These are phyloP conservation scores for Propithecus deckenii DNA, from an alignment of 2,797 vertebrate genomes.

Conservation along the genomic window DNA sequence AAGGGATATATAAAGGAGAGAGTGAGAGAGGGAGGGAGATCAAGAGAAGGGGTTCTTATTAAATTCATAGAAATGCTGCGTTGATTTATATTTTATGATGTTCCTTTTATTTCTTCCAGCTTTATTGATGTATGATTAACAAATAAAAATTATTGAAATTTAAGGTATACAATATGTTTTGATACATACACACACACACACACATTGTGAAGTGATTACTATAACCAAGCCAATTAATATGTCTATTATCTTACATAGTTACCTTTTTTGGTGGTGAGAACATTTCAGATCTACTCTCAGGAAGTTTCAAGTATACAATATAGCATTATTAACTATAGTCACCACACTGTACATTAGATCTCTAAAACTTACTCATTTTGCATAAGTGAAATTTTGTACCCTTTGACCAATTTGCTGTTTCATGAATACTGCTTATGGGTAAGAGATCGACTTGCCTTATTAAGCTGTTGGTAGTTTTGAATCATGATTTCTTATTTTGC, in stretches of 20 bases:
- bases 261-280: neutral
- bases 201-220: neutral
- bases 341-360: neutral
- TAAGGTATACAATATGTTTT: neutral
- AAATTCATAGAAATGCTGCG: neutral
- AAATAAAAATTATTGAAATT: neutral
- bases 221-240: neutral
- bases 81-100: neutral
- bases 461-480: neutral
- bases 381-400: neutral
- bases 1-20: neutral
- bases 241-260: neutral
- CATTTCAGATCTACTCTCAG: neutral
- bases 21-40: neutral
- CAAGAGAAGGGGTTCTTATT: neutral
- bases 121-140: neutral
- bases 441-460: neutral
- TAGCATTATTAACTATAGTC: neutral
- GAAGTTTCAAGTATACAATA: neutral
- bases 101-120: neutral
- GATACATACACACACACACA: neutral
- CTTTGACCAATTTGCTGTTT: neutral
- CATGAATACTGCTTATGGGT: neutral
- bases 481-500: slow-evolving; percentile 46
- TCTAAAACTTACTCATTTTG: neutral